phyloP scores from a whole-genome alignment of 2,113 vertebrate species.

The Butorides virescens region DNA sequence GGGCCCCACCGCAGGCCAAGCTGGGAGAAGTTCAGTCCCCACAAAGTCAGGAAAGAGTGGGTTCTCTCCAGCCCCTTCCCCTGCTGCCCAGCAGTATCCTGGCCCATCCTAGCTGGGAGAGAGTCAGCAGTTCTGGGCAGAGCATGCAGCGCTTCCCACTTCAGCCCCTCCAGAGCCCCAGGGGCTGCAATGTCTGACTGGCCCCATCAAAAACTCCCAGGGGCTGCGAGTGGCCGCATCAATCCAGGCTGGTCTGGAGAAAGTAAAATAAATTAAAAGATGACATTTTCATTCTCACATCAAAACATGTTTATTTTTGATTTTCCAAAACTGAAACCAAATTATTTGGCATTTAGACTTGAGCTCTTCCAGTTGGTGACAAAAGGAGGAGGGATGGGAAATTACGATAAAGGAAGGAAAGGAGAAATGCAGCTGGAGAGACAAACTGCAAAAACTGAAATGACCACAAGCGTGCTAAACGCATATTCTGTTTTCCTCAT shows the following conservation, averaged over 20 bases:
- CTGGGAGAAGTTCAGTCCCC: background rate
- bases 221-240: background rate
- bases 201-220: background rate
- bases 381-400: background rate
- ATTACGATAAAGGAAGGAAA: background rate
- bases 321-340: background rate
- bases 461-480: background rate
- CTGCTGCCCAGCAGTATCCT: background rate
- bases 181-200: background rate
- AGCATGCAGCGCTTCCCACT: background rate
- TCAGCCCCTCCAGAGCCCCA: background rate
- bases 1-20: background rate
- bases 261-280: background rate
- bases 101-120: background rate
- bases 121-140: background rate
- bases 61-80: background rate
- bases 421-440: background rate
- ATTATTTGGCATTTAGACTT: background rate
- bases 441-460: background rate
- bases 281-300: background rate
- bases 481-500: background rate
- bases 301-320: background rate
- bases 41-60: background rate
- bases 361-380: background rate
- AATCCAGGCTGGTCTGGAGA: background rate